Base-by-base conservation (phyloP, 2,888 invertebrate genomes). In the Crematogaster levior region DNA sequence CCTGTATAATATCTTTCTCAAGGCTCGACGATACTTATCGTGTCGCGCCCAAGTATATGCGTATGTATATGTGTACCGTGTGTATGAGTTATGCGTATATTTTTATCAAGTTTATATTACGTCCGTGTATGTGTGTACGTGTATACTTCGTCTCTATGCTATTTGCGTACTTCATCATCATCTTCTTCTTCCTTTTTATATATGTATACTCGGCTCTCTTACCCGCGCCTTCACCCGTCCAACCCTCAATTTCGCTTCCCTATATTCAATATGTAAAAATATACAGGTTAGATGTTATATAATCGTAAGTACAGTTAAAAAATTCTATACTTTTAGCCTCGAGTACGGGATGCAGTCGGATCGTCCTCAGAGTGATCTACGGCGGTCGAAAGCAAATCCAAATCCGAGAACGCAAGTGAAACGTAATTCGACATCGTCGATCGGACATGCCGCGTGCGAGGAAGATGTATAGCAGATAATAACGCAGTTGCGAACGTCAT, bases 241-340 rank as follows among this genome's bases (percentile, higher is more conserved):
- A 72, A 86, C 77, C 82, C 81, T 83, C 85, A 84, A 88, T 88
- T 70, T 90, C 89, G 82, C 84, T 84, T 24, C 81, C 83, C 86
- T 85, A 91, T 88, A 86, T 90, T 91, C 89, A 90, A 89, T 90
- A 91, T 93, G 93, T 93, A 93, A 93, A 93, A 93, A 93, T 93
- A 93, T 93, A 93, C 93, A 93, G 92, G 90, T 92, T 92, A 91
- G 40, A 12, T 74, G 88, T 92, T 92, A 92, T 93, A 92, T 93
- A 93, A 89, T 93, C 92, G 91, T 92, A 91, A 91, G 92, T 91
- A 92, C 91, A 92, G 91, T 92, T 88, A 86, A 91, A 92, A 91
- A 91, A 90, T 87, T 90, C 88, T 90, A 91, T 84, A 75, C 70
- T 83, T 81, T 87, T 86, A 90, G 90, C 88, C 84, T 90, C 88